These are phyloP conservation scores for Chironex yamaguchii DNA, from an alignment of 30 jellyfish, hydroid and myxozoan genomes.

Conservation along the genomic window DNA sequence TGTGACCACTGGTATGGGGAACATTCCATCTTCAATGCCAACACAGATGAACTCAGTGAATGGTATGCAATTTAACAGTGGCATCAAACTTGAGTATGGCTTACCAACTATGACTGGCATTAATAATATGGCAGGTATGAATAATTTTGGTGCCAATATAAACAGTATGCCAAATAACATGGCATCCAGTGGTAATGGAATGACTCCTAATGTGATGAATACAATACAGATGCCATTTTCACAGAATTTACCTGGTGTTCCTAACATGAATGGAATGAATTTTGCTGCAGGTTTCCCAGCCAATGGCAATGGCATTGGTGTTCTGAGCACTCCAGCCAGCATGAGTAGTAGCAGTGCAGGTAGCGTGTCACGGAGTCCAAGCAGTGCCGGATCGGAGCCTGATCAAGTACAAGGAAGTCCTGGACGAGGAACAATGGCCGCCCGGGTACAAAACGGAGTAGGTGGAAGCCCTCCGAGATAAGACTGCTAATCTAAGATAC, in stretches of 20 bases:
- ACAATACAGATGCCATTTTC: slow-evolving; percentile 72
- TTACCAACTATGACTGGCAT: slow-evolving; percentile 68
- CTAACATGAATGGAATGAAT: slow-evolving; percentile 70
- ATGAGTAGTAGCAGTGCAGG: slow-evolving; percentile 64
- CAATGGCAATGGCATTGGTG: slow-evolving; percentile 52
- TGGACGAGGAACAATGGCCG: slow-evolving; percentile 7
- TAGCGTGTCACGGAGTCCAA: slow-evolving; percentile 74
- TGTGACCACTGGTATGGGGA: slow-evolving; percentile 50
- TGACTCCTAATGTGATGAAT: slow-evolving; percentile 49
- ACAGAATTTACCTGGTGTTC: slow-evolving; percentile 41
- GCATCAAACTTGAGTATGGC: slow-evolving; percentile 31
- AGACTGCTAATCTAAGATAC: too few species aligned
- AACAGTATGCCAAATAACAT: neutral
- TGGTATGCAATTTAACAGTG: slow-evolving; percentile 69
- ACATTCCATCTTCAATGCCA: slow-evolving; percentile 65
- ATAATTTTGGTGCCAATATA: slow-evolving; percentile 26
- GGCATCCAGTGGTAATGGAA: slow-evolving; percentile 50
- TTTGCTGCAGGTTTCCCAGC: slow-evolving; percentile 51
- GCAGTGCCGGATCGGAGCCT: slow-evolving; percentile 86
- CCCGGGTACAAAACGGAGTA: neutral
- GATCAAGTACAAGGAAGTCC: slow-evolving; percentile 83
- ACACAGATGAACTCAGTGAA: slow-evolving; percentile 59
- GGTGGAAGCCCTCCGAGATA: neutral
- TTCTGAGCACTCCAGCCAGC: slow-evolving; percentile 46
- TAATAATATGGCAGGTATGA: slow-evolving; percentile 45